Evolutionary conservation across 2,113 vertebrate genomes (phyloP).

Genomic region (Amphiprion percula): DNA sequence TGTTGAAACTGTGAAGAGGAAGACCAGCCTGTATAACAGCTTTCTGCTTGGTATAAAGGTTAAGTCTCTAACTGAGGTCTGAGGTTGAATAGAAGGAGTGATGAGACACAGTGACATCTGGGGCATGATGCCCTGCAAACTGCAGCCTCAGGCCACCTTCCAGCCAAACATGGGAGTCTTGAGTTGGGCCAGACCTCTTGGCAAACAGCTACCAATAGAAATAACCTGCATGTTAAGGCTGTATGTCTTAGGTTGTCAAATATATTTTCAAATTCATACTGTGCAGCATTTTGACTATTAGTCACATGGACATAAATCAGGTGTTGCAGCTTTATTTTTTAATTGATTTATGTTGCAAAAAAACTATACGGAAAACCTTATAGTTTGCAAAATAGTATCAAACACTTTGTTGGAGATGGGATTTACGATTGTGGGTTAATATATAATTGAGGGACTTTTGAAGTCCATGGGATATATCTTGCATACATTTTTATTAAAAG

Average conservation of each 20-base stretch:
- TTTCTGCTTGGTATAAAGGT: neutral
- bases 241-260: neutral
- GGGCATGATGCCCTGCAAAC: slow-evolving; percentile 52
- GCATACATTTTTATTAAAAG: no score
- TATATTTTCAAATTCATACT: neutral
- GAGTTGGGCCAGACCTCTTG: slow-evolving; percentile 25
- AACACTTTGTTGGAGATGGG: no score
- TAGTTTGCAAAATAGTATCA: no score
- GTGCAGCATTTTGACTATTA: neutral
- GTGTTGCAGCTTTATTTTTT: no score
- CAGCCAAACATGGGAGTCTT: slow-evolving; percentile 44
- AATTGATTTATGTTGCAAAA: no score
- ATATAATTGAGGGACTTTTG: no score
- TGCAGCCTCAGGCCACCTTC: slow-evolving; percentile 10
- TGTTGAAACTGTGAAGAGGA: no score
- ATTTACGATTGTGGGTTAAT: no score
- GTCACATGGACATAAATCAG: neutral
- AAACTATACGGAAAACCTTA: no score
- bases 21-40: no score
- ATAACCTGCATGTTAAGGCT: slow-evolving; percentile 22
- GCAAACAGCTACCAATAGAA: slow-evolving; percentile 37
- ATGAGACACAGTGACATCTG: slow-evolving; percentile 39
- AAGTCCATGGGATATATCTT: no score
- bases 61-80: neutral
- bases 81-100: slow-evolving; percentile 15